Conservation (phyloP, 2,797 vertebrate genomes). For the Acropternis orthonyx region DNA sequence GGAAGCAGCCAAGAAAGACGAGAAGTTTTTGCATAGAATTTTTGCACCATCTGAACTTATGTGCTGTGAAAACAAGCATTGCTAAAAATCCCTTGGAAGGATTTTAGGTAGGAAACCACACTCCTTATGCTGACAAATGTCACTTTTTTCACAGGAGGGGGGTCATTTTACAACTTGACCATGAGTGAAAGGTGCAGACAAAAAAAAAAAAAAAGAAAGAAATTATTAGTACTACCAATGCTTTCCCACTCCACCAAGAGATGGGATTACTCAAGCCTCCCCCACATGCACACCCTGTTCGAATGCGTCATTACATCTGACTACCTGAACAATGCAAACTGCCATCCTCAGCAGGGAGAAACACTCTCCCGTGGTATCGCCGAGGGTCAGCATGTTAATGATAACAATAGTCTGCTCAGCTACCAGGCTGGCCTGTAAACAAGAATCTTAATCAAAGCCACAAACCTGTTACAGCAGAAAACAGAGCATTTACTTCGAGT, state of each 20-base stretch:
- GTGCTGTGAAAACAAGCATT: not conserved
- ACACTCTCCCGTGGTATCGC: constrained; percentile 53
- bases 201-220: not conserved
- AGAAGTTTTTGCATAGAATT: not conserved
- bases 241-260: not conserved
- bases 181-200: not conserved
- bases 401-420: constrained; percentile 67
- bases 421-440: constrained; percentile 61
- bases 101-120: not conserved
- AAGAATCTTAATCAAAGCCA: constrained; percentile 64
- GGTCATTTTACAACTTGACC: not conserved
- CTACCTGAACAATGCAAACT: constrained; percentile 70
- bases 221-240: not conserved
- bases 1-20: not conserved
- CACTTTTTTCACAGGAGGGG: not conserved
- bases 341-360: constrained; percentile 64
- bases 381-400: constrained; percentile 61
- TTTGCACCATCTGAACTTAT: not conserved
- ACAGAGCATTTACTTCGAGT: constrained; percentile 12
- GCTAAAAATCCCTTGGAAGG: not conserved
- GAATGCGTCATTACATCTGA: constrained; percentile 38
- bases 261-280: constrained; percentile 43
- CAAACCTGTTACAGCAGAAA: constrained; percentile 27
- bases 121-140: not conserved
- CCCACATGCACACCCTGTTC: constrained; percentile 9